Percentiles rank a stretch among this genome's conserved stretches.
phyloP scores from a whole-genome alignment of 2,888 invertebrate genomes.

The Harpalus rubripes region DNA sequence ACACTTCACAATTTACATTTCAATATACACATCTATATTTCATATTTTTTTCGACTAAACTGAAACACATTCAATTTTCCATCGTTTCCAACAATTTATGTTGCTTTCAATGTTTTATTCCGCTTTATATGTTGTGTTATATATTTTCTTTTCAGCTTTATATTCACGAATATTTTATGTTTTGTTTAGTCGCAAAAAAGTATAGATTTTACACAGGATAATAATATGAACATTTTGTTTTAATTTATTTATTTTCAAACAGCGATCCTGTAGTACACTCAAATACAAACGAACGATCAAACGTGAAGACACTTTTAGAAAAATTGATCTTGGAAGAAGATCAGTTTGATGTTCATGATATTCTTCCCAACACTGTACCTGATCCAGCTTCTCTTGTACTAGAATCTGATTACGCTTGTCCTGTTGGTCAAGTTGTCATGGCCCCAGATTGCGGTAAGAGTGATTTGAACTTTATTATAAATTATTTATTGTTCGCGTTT shows the following conservation, averaged over 20 bases:
- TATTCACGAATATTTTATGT: neutral
- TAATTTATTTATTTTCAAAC: conserved; percentile 67
- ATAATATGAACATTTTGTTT: neutral
- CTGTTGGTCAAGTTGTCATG: conserved; percentile 95
- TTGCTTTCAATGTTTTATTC: conserved; percentile 22
- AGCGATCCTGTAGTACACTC: conserved; percentile 94
- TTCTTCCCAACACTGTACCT: conserved; percentile 95
- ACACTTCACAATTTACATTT: conserved; percentile 46
- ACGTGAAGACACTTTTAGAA: conserved; percentile 90
- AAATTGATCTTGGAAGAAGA: conserved; percentile 95
- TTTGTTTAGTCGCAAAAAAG: conserved; percentile 40
- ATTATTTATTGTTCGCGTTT: neutral
- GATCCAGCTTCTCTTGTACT: conserved; percentile 93
- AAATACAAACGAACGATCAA: conserved; percentile 92
- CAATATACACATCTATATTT: conserved; percentile 11
- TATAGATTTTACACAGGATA: neutral
- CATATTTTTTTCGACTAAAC: conserved; percentile 52
- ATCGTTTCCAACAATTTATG: conserved; percentile 39
- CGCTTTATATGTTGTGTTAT: conserved; percentile 55
- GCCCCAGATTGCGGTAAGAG: conserved; percentile 92
- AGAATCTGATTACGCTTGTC: conserved; percentile 95
- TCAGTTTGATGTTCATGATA: conserved; percentile 95
- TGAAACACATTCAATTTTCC: conserved; percentile 6
- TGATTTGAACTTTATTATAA: conserved; percentile 8
- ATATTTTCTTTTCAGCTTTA: conserved; percentile 25